Conservation (phyloP, 2,113 vertebrate species). For the Potamarius usumacintae region DNA sequence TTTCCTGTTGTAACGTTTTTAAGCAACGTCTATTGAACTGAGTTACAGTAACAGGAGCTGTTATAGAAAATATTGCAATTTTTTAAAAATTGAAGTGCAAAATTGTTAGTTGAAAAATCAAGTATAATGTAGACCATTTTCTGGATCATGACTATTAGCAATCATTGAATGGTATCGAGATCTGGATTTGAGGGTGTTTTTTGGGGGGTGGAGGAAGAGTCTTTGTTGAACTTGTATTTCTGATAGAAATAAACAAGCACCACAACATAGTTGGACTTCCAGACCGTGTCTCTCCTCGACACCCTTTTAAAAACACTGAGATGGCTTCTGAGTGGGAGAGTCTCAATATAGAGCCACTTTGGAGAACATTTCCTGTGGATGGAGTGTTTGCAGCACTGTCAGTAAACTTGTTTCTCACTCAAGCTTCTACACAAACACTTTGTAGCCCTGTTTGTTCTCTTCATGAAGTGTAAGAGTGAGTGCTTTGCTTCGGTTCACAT, state of each 20-base stretch:
- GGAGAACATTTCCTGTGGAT: constrained; percentile 44
- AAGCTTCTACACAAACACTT: not conserved
- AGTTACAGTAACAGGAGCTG: constrained; percentile 28
- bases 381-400: constrained; percentile 30
- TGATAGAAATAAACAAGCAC: constrained; percentile 71
- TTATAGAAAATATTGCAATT: not conserved
- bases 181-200: not conserved
- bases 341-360: constrained; percentile 55
- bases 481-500: constrained; percentile 39
- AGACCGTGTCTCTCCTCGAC: constrained; percentile 59
- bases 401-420: constrained; percentile 14
- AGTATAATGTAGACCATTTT: not conserved
- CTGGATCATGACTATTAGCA: not conserved
- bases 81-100: constrained; percentile 21
- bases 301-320: constrained; percentile 63
- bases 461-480: not conserved
- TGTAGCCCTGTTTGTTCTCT: not conserved
- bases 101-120: not conserved
- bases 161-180: not conserved
- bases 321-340: constrained; percentile 57
- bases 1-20: not conserved
- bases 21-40: not conserved
- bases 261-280: constrained; percentile 67
- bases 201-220: constrained; percentile 20
- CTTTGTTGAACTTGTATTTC: constrained; percentile 67